These are phyloP conservation scores for Blomia tropicalis DNA, from an alignment of 2,888 invertebrate genomes.

Conservation along the genomic window DNA sequence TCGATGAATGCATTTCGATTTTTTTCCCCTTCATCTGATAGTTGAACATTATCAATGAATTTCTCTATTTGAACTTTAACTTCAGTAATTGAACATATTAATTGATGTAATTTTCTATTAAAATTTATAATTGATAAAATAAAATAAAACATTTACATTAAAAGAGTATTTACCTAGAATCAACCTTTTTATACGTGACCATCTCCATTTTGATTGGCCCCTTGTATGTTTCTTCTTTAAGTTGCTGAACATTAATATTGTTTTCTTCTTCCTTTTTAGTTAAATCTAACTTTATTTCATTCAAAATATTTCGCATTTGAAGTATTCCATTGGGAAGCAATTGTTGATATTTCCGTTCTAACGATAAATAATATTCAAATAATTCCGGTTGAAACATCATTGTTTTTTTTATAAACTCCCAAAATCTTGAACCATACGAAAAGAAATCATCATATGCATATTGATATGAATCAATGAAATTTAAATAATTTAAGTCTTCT, in stretches of 20 bases:
- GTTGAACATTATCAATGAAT: not conserved
- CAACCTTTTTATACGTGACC: not conserved
- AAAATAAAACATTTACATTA: not conserved
- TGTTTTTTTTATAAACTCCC: not conserved
- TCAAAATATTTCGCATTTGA: not conserved
- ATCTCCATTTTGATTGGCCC: not conserved
- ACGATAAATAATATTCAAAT: not conserved
- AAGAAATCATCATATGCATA: not conserved
- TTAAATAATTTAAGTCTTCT: not conserved
- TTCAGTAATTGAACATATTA: not conserved
- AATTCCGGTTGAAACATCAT: not conserved
- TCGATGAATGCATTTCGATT: not conserved
- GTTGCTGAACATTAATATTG: not conserved
- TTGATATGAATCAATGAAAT: not conserved
- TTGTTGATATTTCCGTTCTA: not conserved
- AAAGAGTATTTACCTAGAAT: no score
- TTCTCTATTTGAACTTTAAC: not conserved
- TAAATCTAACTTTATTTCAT: not conserved
- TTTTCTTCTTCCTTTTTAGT: no score
- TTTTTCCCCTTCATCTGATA: not conserved
- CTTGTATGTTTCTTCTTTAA: not conserved
- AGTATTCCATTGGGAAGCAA: constrained; percentile 2
- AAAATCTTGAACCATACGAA: constrained; percentile 3
- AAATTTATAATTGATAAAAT: no score
- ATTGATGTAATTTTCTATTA: not conserved